phyloP scores from a whole-genome alignment of 2,797 vertebrate genomes.

The Cyclopterus lumpus region DNA sequence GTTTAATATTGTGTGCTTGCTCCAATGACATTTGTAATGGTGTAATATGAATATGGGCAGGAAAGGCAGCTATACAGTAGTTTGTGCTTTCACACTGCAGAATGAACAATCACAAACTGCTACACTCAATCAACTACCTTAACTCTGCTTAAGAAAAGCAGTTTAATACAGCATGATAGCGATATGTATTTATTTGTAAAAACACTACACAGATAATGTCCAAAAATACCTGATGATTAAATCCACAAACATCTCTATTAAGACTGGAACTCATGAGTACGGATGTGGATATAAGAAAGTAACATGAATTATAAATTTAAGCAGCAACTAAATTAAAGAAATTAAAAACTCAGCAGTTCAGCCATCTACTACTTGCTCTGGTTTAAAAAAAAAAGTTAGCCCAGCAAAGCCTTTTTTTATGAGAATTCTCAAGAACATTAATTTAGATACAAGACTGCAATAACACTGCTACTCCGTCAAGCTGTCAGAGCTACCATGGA shows the following conservation, averaged over 20 bases:
- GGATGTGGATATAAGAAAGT: not conserved
- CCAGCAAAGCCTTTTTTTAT: too few species aligned
- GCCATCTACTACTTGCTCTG: too few species aligned
- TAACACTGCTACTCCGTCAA: too few species aligned
- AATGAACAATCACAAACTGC: conserved; percentile 24
- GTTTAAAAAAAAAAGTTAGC: too few species aligned
- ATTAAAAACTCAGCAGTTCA: too few species aligned
- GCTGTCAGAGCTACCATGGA: too few species aligned
- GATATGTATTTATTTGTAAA: conserved; percentile 1
- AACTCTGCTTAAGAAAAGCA: conserved; percentile 27
- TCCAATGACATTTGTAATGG: conserved; percentile 61
- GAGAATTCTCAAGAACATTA: too few species aligned
- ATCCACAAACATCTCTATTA: not conserved
- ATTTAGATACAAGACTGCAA: too few species aligned
- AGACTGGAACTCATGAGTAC: not conserved
- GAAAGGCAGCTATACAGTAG: conserved; percentile 17
- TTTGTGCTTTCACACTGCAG: conserved; percentile 31
- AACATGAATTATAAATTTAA: too few species aligned
- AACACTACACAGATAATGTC: not conserved
- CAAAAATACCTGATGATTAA: not conserved
- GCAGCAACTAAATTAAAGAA: not conserved
- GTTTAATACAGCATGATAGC: not conserved
- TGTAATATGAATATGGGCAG: conserved; percentile 52
- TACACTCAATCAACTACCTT: conserved; percentile 30
- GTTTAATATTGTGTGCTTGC: conserved; percentile 65